Percentiles rank a stretch among this genome's conserved stretches.
Conservation (phyloP, 2,888 invertebrate genomes). For the Ctenicera cuprea region DNA sequence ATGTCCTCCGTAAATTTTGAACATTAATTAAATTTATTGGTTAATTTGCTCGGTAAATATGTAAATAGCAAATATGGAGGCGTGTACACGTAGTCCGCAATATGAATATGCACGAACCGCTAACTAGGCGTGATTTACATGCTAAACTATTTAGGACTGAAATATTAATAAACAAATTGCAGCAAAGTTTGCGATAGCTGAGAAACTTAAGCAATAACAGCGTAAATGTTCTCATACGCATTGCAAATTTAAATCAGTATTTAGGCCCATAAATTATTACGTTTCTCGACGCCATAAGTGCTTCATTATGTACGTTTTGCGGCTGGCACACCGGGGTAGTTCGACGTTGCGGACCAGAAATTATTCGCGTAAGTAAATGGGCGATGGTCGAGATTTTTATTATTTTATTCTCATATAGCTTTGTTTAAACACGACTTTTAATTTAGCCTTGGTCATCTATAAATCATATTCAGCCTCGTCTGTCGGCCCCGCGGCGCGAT, state of each 20-base stretch:
- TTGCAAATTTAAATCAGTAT: constrained; percentile 50
- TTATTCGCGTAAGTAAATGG: constrained; percentile 33
- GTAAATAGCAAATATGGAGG: constrained; percentile 54
- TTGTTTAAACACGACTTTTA: constrained; percentile 55
- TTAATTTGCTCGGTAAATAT: constrained; percentile 54
- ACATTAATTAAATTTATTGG: constrained; percentile 54
- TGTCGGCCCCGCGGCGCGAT: constrained; percentile 57
- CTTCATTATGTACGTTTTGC: constrained; percentile 18
- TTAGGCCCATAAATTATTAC: constrained; percentile 36
- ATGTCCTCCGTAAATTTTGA: constrained; percentile 40
- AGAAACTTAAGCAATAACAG: constrained; percentile 49
- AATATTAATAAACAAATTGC: constrained; percentile 57
- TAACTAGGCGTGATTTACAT: constrained; percentile 56
- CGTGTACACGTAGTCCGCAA: constrained; percentile 47
- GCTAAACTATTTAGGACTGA: constrained; percentile 53
- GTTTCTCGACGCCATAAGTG: constrained; percentile 21
- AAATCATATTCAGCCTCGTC: constrained; percentile 60
- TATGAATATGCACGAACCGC: constrained; percentile 55
- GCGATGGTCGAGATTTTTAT: constrained; percentile 37
- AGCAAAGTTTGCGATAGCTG: constrained; percentile 45
- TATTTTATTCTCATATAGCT: constrained; percentile 38
- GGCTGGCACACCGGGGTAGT: neutral
- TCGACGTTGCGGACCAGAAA: constrained; percentile 19
- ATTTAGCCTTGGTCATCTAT: constrained; percentile 60
- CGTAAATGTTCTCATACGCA: constrained; percentile 43